Evolutionary conservation across 2,797 vertebrate species (phyloP).

Genomic region (Gallinago solitaria): DNA sequence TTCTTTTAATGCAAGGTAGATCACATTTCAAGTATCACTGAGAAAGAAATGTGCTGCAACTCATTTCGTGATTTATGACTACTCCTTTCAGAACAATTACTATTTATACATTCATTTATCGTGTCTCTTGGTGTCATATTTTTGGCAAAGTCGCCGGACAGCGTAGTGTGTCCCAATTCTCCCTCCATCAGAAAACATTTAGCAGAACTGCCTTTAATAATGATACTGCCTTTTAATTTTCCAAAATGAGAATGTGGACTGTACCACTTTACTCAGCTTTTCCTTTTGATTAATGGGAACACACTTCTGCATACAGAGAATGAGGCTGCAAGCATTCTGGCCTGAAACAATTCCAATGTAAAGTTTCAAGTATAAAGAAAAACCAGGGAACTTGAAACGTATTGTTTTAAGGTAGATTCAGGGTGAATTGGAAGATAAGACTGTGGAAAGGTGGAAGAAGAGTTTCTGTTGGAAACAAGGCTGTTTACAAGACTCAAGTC

Average conservation of each 20-base stretch:
- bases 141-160: conserved; percentile 74
- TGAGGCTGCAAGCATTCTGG: conserved; percentile 46
- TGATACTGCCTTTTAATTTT: conserved; percentile 76
- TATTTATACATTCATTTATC: conserved; percentile 78
- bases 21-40: conserved; percentile 69
- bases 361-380: conserved; percentile 47
- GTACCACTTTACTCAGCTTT: conserved; percentile 73
- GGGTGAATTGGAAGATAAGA: conserved; percentile 60
- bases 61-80: conserved; percentile 78
- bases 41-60: conserved; percentile 47
- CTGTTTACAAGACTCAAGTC: background rate
- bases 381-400: conserved; percentile 16
- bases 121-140: conserved; percentile 70
- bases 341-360: conserved; percentile 64
- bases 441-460: conserved; percentile 31
- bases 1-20: conserved; percentile 69
- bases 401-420: conserved; percentile 63
- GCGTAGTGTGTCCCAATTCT: conserved; percentile 68
- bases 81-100: conserved; percentile 72
- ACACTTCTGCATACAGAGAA: conserved; percentile 36
- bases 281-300: conserved; percentile 78
- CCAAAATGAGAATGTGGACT: conserved; percentile 65
- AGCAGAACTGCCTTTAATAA: conserved; percentile 74
- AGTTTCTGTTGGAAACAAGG: conserved; percentile 9
- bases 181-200: conserved; percentile 75